These are phyloP conservation scores for Cnemophilus loriae DNA, from an alignment of 2,113 vertebrate species.

Conservation along the genomic window DNA sequence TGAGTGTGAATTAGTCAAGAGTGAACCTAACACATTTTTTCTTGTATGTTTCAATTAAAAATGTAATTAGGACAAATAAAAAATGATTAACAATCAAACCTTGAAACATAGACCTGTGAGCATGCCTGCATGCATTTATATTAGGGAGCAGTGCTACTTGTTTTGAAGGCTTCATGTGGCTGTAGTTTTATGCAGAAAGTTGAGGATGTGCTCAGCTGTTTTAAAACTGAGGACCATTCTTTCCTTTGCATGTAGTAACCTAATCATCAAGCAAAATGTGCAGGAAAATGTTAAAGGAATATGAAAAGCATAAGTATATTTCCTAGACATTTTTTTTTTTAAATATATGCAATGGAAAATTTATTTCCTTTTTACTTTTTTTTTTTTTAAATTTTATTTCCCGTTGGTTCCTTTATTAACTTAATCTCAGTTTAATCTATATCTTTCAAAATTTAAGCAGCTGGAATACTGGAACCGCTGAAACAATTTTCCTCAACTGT, in stretches of 20 bases:
- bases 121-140: background rate
- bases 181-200: background rate
- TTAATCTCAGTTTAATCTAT: background rate
- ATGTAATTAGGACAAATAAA: slow-evolving; percentile 36
- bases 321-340: background rate
- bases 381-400: too few species aligned
- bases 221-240: background rate
- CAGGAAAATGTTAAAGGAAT: background rate
- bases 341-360: background rate
- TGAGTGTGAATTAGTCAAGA: slow-evolving; percentile 33
- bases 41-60: slow-evolving; percentile 48
- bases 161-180: background rate
- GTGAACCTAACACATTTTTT: background rate
- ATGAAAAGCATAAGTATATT: background rate
- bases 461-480: background rate
- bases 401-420: background rate
- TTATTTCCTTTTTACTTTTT: background rate
- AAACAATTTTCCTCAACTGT: background rate
- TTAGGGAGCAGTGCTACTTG: background rate
- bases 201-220: background rate
- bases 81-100: background rate
- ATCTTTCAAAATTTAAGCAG: background rate
- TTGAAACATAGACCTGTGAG: background rate
- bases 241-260: background rate
- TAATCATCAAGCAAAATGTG: background rate